Evolutionary conservation across 1,140 invertebrate species (phyloP).

Genomic region (Drosophila nigrodunni): DNA sequence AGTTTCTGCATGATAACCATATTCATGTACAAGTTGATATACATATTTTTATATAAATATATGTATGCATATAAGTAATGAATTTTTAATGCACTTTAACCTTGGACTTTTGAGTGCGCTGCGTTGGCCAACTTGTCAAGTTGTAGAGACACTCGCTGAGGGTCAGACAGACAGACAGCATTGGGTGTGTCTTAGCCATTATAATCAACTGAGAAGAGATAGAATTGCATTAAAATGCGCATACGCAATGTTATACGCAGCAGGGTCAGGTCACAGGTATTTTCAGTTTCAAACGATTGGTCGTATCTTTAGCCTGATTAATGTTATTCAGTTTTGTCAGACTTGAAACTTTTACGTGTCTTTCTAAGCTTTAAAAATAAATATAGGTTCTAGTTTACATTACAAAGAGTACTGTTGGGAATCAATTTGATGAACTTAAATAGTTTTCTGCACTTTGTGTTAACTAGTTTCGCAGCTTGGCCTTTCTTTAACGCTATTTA

Average conservation of each 20-base stretch:
- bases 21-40: slow-evolving; percentile 25
- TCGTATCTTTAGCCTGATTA: slow-evolving; percentile 27
- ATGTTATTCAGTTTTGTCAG: neutral
- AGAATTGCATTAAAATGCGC: slow-evolving; percentile 28
- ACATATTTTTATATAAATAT: slow-evolving; percentile 22
- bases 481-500: too few species aligned
- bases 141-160: slow-evolving; percentile 33
- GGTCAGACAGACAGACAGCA: slow-evolving; percentile 14
- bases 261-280: slow-evolving; percentile 37
- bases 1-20: slow-evolving; percentile 7
- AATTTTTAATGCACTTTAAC: slow-evolving; percentile 75
- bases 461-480: too few species aligned
- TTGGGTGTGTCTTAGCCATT: slow-evolving; percentile 29
- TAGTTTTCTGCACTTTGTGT: neutral
- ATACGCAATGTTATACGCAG: slow-evolving; percentile 22
- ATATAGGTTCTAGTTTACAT: too few species aligned
- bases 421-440: neutral
- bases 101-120: slow-evolving; percentile 59
- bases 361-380: neutral
- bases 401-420: too few species aligned
- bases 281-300: slow-evolving; percentile 30
- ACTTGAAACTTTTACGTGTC: neutral
- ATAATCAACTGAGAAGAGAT: slow-evolving; percentile 6
- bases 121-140: slow-evolving; percentile 57
- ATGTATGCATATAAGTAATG: slow-evolving; percentile 56